Percentiles rank a stretch among this genome's conserved stretches.
These are phyloP conservation scores for Prosapia bicincta DNA, from an alignment of 2,888 invertebrate genomes.

Conservation along the genomic window DNA sequence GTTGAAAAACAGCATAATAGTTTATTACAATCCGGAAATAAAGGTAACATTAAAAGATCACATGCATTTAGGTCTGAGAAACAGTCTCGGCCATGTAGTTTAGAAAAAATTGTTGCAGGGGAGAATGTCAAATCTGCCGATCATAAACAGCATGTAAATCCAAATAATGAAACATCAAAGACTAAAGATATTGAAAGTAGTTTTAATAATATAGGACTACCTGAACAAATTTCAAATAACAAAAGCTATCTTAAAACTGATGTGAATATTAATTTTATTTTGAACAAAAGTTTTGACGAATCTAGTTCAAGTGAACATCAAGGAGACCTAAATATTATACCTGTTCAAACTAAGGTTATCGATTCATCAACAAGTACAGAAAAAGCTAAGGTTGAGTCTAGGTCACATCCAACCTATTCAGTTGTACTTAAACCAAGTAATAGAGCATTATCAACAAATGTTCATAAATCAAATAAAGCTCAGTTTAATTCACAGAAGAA, in stretches of 20 bases:
- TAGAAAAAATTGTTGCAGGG: not conserved
- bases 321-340: not conserved
- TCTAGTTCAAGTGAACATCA: not conserved
- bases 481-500: not conserved
- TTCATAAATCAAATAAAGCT: not conserved
- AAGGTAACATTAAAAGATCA: slow-evolving; percentile 50
- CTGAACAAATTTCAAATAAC: not conserved
- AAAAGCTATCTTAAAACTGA: not conserved
- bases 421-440: slow-evolving; percentile 1
- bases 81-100: slow-evolving; percentile 36
- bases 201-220: not conserved
- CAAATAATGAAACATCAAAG: not conserved
- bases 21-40: slow-evolving; percentile 22
- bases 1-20: slow-evolving; percentile 7
- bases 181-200: not conserved
- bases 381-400: not conserved
- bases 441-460: not conserved
- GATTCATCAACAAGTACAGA: not conserved
- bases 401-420: not conserved
- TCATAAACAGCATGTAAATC: not conserved
- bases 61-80: slow-evolving; percentile 56
- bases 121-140: not conserved
- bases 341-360: not conserved
- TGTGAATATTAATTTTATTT: not conserved
- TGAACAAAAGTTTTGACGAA: not conserved